Base-by-base conservation (phyloP, 2,113 vertebrate genomes). In the Alouatta palliata region DNA sequence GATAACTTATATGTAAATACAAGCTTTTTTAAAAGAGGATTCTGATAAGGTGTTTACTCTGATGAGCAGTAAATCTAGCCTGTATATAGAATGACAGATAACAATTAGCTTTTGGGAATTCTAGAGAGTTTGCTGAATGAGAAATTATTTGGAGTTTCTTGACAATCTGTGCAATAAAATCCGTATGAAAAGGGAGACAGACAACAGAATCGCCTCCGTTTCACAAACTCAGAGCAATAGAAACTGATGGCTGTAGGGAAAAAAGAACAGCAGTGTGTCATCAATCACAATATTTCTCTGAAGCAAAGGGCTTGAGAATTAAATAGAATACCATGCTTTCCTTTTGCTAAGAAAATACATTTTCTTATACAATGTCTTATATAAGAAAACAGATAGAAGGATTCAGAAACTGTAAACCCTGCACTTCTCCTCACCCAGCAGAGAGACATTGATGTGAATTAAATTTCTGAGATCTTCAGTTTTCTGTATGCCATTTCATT, bases 111-210 rank as follows among this genome's bases (percentile, higher is more conserved):
- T 92, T 90, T 30, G 23, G 12, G 49, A 87, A 87, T 47, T 75
- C 25, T 90, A 30, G n/a, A 81, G 30, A 75, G 12, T 87, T 95
- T 94, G 35, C 64, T 56, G 32, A 95, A 70, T 95, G 94, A 95
- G 45, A 64, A 92, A 40, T 87, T 30, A 21, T 75, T 87, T 80
- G 19, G 70, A 95, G 35, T 92, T 4, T 25, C 23, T 90, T 54
- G n/a, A 83, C 58, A 91, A 21, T 6, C 9, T 91, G 43, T n/a
- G 27, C 49, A 91, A 32, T 17, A 17, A 91, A 83, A 83, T 87
- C 8, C 10, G 14, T 35, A 27, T 84, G 37, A 73, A 7, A 64
- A 80, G n/a, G 25, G 87, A 75, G 58, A 54, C 25, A 95, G 30
- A 89, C 8, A 87, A 54, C 13, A 64, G 32, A 82, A 80, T 70